Percentiles rank a stretch among this genome's conserved stretches.
phyloP scores from a whole-genome alignment of 1,140 invertebrate genomes.

The Ganaspis sp. region DNA sequence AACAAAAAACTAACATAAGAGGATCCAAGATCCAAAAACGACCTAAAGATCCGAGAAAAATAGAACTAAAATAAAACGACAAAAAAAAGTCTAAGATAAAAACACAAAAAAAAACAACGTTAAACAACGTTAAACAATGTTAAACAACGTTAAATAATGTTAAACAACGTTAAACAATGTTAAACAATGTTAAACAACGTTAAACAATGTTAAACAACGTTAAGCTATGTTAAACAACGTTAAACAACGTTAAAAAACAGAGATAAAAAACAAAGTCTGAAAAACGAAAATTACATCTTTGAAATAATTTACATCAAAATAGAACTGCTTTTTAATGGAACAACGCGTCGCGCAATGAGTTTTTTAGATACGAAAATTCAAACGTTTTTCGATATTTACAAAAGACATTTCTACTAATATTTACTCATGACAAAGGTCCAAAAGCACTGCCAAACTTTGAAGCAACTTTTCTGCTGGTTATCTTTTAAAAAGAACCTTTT shows the following conservation, averaged over 20 bases:
- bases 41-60: background rate
- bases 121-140: too few species aligned
- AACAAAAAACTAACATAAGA: too few species aligned
- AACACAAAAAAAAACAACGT: too few species aligned
- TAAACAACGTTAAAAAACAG: too few species aligned
- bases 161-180: too few species aligned
- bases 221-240: too few species aligned
- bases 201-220: too few species aligned
- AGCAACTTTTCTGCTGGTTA: background rate
- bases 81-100: slow-evolving; percentile 31
- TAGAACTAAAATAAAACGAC: background rate
- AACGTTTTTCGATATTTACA: background rate
- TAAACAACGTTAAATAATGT: too few species aligned
- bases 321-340: background rate
- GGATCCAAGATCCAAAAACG: too few species aligned
- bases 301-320: background rate
- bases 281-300: background rate
- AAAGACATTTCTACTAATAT: background rate
- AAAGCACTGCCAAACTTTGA: slow-evolving; percentile 18
- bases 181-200: too few species aligned
- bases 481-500: background rate
- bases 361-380: background rate
- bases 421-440: background rate
- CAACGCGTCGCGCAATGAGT: background rate
- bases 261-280: background rate